Base-by-base conservation (phyloP, 2,888 invertebrate species). In the Nasonovia ribisnigri region DNA sequence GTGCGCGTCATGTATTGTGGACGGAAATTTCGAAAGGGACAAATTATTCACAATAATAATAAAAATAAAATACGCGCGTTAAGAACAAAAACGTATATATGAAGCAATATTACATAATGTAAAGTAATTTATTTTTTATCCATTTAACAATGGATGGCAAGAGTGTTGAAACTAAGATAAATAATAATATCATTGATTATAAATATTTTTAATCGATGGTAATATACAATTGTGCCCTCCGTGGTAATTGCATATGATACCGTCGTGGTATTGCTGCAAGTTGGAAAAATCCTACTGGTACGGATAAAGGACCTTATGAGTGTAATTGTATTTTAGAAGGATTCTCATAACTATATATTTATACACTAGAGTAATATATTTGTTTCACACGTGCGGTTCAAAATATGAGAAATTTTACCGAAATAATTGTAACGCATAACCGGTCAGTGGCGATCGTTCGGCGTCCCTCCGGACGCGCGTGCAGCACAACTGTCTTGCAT, bases 401-500 rank as follows among this genome's bases (percentile, higher is more conserved):
- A 77, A 77, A 77, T 77, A 8, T 36, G 20, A 77, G 36, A 36
- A 20, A 36, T 36, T 36, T 36, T 20, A 77, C 36, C 20, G 36
- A 36, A 36, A 20, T 36, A 2, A 36, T 77, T 36, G 67, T 10
- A 26, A 57, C 88, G 8, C 1, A 11, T 11, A 42, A 54, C 29
- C 46, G 43, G 60, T 42, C 11, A 16, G 57, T 11, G 29, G 51
- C 43, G 36, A 60, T 46, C 8, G 77, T 77, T 77, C 77, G 77
- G 60, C 29, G 92, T 67, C 84, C 46, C 84, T 36, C 43, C 13
- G 84, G 1, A 77, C 11, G 24, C 5, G 36, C 77, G 48, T 42
- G 84, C 92, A 93, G 89, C 84, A 84, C 84, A 93, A 89, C 57
- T 26, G 46, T 93, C 92, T 77, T n/a, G 26, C 11, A 3, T 60